These are phyloP conservation scores for Motacilla tschutschensis DNA, from an alignment of 2,113 vertebrate species.

Conservation along the genomic window DNA sequence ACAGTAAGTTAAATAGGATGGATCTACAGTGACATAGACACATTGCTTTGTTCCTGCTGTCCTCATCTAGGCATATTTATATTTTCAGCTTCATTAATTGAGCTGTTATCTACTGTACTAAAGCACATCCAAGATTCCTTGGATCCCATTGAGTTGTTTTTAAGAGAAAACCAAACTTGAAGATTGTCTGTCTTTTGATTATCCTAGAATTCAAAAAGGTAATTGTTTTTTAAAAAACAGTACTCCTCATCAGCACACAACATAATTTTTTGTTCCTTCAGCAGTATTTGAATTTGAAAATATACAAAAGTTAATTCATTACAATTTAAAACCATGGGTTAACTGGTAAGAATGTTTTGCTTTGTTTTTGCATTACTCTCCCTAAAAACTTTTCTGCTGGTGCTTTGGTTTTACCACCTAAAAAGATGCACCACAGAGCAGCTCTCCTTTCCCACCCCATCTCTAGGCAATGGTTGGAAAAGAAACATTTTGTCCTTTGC, in stretches of 20 bases:
- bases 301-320: neutral
- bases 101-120: neutral
- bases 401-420: neutral
- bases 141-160: neutral
- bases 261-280: neutral
- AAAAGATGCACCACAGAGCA: neutral
- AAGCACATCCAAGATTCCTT: neutral
- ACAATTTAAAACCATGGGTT: neutral
- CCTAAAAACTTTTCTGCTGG: neutral
- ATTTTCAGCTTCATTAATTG: neutral
- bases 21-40: neutral
- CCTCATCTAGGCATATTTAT: neutral
- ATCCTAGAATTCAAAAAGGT: neutral
- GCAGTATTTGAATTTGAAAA: neutral
- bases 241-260: neutral
- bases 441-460: neutral
- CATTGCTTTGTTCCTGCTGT: neutral
- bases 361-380: neutral
- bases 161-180: neutral
- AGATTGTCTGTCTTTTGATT: neutral
- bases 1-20: neutral
- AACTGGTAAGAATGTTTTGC: neutral
- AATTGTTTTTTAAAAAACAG: neutral
- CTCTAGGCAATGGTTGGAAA: neutral
- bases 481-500: neutral